Evolutionary conservation across 1,140 invertebrate genomes (phyloP), one percentile per base, ranked within the genome.

Genomic region (Daktulosphaira vitifoliae): DNA sequence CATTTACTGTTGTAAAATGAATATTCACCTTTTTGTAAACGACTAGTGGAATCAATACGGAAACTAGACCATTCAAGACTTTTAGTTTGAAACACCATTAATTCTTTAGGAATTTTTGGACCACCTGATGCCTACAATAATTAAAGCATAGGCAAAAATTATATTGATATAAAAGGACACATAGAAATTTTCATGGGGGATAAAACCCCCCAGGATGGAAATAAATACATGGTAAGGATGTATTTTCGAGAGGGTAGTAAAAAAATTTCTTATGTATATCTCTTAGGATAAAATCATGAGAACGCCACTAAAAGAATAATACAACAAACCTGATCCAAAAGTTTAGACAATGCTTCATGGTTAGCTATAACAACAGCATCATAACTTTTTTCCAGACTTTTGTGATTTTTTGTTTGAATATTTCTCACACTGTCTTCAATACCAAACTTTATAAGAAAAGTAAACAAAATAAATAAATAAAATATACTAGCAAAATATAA

Each of bases 341-440:
- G 82, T 76, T 90, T 88, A 29, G 88, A 85, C 0, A 92, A 78
- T 3, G 89, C 87, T 76, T 90, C 87, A 71, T 90, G 88, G 78
- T 92, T 92, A 37, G 89, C 88, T n/a, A 89, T 84, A 39, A 90
- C 83, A 2, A 92, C 88, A 42, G 89, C 88, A 1, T 87, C 87
- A 71, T 92, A 92, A 76, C 90, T 90, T 71, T 90, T 88, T 73
- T 91, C 88, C 29, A 92, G 77, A 73, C 83, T 90, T 71, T 83
- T 85, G 73, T 89, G 87, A 50, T 89, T 84, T 88, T 83, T 72
- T 84, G 87, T 65, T 86, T 80, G 59, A 83, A 84, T 73, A 88
- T 86, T 69, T 85, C 80, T 39, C 1, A 59, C 56, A 6, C 59
- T 39, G n/a, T 65, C 50, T 53, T 59, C 42, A 15, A 42, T 39